Evolutionary conservation across 2,888 invertebrate genomes (phyloP), one percentile per base, ranked within the genome.

Genomic region (Furcula furcula): DNA sequence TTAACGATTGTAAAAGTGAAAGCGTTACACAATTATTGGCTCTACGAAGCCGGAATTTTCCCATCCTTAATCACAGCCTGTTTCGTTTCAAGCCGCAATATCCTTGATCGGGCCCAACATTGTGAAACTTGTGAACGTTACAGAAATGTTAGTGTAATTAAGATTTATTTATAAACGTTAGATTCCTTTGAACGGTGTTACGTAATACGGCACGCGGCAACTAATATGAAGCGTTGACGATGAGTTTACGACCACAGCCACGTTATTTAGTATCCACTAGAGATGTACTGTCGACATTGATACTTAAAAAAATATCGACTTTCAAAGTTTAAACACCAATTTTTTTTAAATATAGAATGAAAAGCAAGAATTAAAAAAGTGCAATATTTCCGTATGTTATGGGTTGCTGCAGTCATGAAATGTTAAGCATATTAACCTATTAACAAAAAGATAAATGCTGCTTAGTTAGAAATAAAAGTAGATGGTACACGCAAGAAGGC

Each of bases 241-340:
- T 55, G 55, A 43, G 30, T 65, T 65, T 60, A 65, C 49, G 54
- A 52, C 22, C 40, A 41, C 41, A 41, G 12, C 40, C 32, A 38
- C 49, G 53, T 31, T 46, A 47, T 53, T 60, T 65, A 67, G 13
- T 14, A 14, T 26, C 14, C n/a, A 26, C n/a, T 26, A 26, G 26
- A 4, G 14, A n/a, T 26, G 26, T 3, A 7, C n/a, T 26, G 14
- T n/a, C 1, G 7, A 4, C 14, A 11, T 26, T 14, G 26, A 26
- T 14, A 20, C 9, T 57, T 54, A 48, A n/a, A n/a, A n/a, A n/a
- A n/a, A n/a, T n/a, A n/a, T n/a, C n/a, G n/a, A n/a, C n/a, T n/a
- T n/a, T n/a, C n/a, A n/a, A n/a, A n/a, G n/a, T n/a, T n/a, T n/a
- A n/a, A n/a, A n/a, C n/a, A n/a, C n/a, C n/a, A n/a, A n/a, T n/a